phyloP scores from a whole-genome alignment of 2,888 invertebrate species.

The Piscicola geometra region DNA sequence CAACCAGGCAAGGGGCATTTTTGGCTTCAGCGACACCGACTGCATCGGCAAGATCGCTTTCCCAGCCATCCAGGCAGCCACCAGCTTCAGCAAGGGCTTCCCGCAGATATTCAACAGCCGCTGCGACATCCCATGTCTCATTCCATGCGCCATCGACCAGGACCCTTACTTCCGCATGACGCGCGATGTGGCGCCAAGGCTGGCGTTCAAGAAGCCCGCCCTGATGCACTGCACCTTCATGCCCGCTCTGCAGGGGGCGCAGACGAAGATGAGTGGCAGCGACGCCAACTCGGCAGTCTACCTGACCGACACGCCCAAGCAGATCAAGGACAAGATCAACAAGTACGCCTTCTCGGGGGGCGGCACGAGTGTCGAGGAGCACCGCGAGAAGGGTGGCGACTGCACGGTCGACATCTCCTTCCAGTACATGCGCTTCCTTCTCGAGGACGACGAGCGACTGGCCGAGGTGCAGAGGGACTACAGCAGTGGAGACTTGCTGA shows the following conservation, averaged over 20 bases:
- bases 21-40: constrained; percentile 93
- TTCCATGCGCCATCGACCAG: constrained; percentile 97
- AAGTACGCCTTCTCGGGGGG: constrained; percentile 91
- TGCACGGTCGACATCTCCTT: constrained; percentile 90
- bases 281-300: constrained; percentile 88
- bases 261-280: constrained; percentile 97
- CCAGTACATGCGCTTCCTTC: constrained; percentile 88
- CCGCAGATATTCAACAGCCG: constrained; percentile 77
- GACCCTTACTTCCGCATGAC: constrained; percentile 99
- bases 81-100: constrained; percentile 66
- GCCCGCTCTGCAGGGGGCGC: constrained; percentile 89
- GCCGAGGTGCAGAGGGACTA: constrained; percentile 67
- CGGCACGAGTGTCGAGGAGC: constrained; percentile 85
- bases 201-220: constrained; percentile 82
- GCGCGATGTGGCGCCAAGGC: constrained; percentile 87
- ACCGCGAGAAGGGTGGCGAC: constrained; percentile 79
- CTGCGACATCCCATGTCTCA: constrained; percentile 73
- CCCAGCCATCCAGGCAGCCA: constrained; percentile 92
- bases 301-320: constrained; percentile 88
- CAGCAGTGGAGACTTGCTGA: constrained; percentile 78
- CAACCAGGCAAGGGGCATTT: constrained; percentile 96
- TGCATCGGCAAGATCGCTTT: constrained; percentile 94
- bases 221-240: constrained; percentile 81
- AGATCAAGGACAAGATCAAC: constrained; percentile 84
- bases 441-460: constrained; percentile 83